Base-by-base conservation (phyloP, 2,888 invertebrate genomes). In the Ischnura elegans region DNA sequence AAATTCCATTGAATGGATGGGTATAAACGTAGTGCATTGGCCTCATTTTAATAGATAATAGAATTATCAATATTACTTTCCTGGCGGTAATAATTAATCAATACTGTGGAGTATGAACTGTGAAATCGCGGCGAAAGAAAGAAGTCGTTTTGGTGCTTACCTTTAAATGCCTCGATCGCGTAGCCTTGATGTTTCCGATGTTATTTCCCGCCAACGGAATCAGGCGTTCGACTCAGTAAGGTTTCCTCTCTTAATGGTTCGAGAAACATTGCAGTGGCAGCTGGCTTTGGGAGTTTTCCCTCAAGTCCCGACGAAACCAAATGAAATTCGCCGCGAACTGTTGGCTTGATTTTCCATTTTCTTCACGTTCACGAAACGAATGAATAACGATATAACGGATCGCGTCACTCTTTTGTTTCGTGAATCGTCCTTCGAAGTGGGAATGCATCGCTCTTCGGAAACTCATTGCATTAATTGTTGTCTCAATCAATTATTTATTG, bases 291-390 rank as follows among this genome's bases (percentile, higher is more conserved):
- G 61, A 61, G 76, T 76, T 36, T 5, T 13, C n/a, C 2, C 16
- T 76, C 76, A 76, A 36, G 8, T 76, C 16, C 29, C 76, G 1
- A 76, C 36, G 5, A 76, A 76, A 76, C 76, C 76, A n/a, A 76
- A 76, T 76, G 76, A 16, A 76, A 76, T 76, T 36, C 36, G 36
- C 76, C 90, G 61, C 90, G 90, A 43, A 55, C 61, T 36, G 61
- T 61, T 43, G 43, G 55, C 43, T 90, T 90, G 43, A n/a, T 90
- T 90, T 90, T 90, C 90, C 90, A 43, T 61, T 90, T 90, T 90
- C 90, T 90, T 90, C 61, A 90, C 90, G 42, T 42, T 90, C 61
- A 90, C 90, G 90, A 90, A 90, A 90, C 42, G 61, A n/a, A n/a
- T 90, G 90, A 90, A 61, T n/a, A 43, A 66, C 90, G 90, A 90